Conservation (phyloP, 2,113 vertebrate species). For the Elanoides forficatus region DNA sequence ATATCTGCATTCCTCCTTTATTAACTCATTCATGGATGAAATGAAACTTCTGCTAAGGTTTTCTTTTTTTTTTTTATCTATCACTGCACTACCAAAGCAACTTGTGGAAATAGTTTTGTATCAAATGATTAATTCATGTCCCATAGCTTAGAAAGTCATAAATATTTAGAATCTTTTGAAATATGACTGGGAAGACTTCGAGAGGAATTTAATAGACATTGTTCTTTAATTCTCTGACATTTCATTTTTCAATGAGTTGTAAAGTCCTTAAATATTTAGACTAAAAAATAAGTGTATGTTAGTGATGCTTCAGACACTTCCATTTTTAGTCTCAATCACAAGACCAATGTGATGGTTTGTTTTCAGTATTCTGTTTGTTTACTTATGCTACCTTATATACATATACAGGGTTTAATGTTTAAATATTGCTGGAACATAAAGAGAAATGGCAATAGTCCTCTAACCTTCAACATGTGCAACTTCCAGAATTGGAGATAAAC, state of each 20-base stretch:
- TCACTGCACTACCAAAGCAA: background rate
- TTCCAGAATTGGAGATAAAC: background rate
- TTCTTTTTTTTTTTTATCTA: background rate
- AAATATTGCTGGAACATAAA: background rate
- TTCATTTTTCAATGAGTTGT: conserved; percentile 18
- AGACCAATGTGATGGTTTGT: background rate
- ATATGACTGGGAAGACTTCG: background rate
- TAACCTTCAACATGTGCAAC: background rate
- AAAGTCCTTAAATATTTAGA: conserved; percentile 43
- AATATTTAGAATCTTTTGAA: conserved; percentile 34
- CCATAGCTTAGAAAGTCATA: background rate
- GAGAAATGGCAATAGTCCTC: background rate
- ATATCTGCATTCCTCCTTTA: background rate
- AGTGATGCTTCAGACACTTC: background rate
- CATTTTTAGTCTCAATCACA: conserved; percentile 9
- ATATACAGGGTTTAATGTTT: background rate
- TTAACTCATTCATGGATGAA: background rate
- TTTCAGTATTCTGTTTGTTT: background rate
- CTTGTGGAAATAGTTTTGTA: background rate
- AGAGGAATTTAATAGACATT: conserved; percentile 4
- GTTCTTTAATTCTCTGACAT: background rate
- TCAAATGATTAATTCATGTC: background rate
- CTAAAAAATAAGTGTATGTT: background rate
- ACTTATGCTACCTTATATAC: background rate
- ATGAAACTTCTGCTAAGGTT: background rate